A percentile compares a stretch with the other conserved stretches of the same genome.
Evolutionary conservation across 2,113 vertebrate species (phyloP).

Genomic region (Onychostruthus taczanowskii): DNA sequence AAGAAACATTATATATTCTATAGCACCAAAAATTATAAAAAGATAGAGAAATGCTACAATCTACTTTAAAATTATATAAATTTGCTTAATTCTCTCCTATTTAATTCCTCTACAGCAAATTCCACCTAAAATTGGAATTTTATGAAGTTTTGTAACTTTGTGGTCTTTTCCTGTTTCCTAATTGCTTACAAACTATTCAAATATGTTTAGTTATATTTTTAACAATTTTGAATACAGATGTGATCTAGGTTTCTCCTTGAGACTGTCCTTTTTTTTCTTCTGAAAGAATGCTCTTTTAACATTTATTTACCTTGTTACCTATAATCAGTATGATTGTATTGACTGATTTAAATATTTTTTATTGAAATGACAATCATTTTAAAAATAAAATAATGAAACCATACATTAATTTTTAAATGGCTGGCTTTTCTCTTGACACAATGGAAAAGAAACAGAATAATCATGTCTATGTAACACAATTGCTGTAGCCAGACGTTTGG

Average conservation of each 20-base stretch:
- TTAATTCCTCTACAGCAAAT: not conserved
- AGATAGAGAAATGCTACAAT: not conserved
- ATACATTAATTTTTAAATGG: not conserved
- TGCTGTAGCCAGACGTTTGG: not conserved
- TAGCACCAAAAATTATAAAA: not conserved
- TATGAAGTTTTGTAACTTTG: not conserved
- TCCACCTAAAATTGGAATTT: not conserved
- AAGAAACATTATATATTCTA: not conserved
- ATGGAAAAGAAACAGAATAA: constrained; percentile 1
- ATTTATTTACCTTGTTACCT: not conserved
- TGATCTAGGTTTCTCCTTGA: not conserved
- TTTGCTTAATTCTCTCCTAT: not conserved
- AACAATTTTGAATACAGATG: not conserved
- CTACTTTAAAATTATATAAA: not conserved
- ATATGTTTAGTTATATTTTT: not conserved
- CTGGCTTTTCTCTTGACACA: not conserved
- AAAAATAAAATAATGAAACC: not conserved
- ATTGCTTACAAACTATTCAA: not conserved
- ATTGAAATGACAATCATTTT: not conserved
- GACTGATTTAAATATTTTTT: not conserved
- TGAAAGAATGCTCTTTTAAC: not conserved
- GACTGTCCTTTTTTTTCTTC: not conserved
- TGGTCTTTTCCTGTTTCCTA: not conserved
- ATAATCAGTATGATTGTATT: not conserved
- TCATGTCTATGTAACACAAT: not conserved